phyloP scores from a whole-genome alignment of 2,888 invertebrate genomes.

The Acrobasis suavella region DNA sequence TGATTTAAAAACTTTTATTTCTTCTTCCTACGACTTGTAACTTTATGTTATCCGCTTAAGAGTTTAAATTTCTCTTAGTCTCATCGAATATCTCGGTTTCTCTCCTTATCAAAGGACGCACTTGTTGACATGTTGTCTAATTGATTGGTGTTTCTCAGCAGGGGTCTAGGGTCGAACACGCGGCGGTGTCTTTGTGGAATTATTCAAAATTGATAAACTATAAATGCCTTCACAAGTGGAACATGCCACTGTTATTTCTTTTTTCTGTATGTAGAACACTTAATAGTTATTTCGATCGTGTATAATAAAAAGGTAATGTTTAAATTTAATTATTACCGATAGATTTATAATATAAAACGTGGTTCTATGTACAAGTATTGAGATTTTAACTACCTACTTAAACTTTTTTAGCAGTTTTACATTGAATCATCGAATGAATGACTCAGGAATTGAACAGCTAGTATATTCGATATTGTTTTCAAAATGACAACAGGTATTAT shows the following conservation, averaged over 20 bases:
- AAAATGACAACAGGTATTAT: background rate
- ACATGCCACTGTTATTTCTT: conserved; percentile 77
- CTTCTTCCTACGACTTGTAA: conserved; percentile 51
- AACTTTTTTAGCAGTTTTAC: background rate
- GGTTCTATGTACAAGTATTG: background rate
- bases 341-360: background rate
- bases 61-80: conserved; percentile 60
- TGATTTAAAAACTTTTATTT: conserved; percentile 44
- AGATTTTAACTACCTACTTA: background rate
- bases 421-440: background rate
- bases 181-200: conserved; percentile 77
- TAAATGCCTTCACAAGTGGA: conserved; percentile 74
- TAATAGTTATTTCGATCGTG: conserved; percentile 3
- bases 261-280: conserved; percentile 42
- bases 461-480: background rate
- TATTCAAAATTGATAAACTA: conserved; percentile 80
- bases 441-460: background rate
- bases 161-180: conserved; percentile 71
- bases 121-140: conserved; percentile 83
- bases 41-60: conserved; percentile 62
- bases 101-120: conserved; percentile 75
- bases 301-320: background rate
- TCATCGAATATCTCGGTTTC: conserved; percentile 50
- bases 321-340: background rate
- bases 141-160: conserved; percentile 79